Conservation (phyloP, 2,797 vertebrate species). For the Phataginus tricuspis region DNA sequence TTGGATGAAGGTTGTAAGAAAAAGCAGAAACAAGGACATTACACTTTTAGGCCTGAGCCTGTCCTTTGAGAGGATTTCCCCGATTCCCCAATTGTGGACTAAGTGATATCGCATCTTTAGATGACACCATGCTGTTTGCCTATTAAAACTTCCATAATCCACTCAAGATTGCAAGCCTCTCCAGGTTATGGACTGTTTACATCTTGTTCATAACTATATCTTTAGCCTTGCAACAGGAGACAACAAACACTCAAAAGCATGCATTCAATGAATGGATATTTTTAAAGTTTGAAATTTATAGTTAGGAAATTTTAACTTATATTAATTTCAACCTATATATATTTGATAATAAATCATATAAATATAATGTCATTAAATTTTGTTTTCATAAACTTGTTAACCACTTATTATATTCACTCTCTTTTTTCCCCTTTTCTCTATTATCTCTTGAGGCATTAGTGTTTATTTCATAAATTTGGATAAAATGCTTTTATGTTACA, state of each 20-base stretch:
- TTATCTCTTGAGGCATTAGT: not conserved
- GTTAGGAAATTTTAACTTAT: not conserved
- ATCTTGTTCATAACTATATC: not conserved
- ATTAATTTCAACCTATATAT: not conserved
- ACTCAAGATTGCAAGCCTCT: not conserved
- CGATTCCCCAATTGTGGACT: not conserved
- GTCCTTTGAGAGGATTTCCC: not conserved
- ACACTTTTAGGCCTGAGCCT: not conserved
- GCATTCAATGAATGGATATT: not conserved
- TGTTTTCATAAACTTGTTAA: conserved; percentile 21
- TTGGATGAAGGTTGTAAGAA: not conserved
- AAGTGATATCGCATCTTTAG: not conserved
- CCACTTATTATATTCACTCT: not conserved
- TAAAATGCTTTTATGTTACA: not conserved
- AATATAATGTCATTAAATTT: not conserved
- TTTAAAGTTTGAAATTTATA: not conserved
- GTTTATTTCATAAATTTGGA: not conserved
- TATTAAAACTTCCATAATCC: not conserved
- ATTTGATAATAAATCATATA: not conserved
- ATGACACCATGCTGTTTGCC: not conserved
- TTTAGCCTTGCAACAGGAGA: not conserved
- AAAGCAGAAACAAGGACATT: not conserved
- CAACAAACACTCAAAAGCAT: not conserved
- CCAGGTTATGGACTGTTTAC: not conserved
- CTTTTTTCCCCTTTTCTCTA: not conserved